Evolutionary conservation across 2,888 invertebrate genomes (phyloP), one percentile per base, ranked within the genome.

Genomic region (Sinotaia quadrata): DNA sequence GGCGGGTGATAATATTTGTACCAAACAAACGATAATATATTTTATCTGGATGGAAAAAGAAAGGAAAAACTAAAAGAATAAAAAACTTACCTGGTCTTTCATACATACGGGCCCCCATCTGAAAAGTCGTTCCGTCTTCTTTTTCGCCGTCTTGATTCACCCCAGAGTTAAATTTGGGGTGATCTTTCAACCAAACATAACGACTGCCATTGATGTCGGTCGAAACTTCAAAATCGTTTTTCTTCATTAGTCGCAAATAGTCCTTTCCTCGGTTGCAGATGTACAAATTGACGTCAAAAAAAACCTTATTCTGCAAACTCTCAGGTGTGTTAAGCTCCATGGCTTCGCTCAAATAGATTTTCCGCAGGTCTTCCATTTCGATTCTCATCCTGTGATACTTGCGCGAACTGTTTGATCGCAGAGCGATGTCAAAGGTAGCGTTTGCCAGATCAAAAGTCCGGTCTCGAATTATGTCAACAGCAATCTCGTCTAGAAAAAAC

Each of bases 201-300:
- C 80, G 71, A 29, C 78, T 71, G 10, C 81, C 81, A 68, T 77
- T 79, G 31, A 75, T 69, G 68, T 82, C 83, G 12, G 76, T 77
- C 1, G 78, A 72, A 2, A 84, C 78, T 34, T 81, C 81, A 68
- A 84, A 83, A 75, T 84, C 84, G 29, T 69, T 76, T 66, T 84
- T 84, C 18, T 79, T 79, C 81, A 84, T 84, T 52, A 79, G 68
- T 21, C 82, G 72, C 56, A 84, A 74, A 65, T 80, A 81, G 61
- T 84, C 83, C 72, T 83, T 82, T 8, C 83, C 82, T n/a, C 83
- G 75, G 70, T 81, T 83, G 70, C 81, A 81, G 57, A 83, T 81
- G 67, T 81, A 83, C 61, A 84, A 71, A 63, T 81, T 83, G 7
- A 84, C 76, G 71, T 84, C 84, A 66, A 84, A 83, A 71, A 83